Base-by-base conservation (phyloP, 1,140 invertebrate species). In the Gonatopus flavifemur region DNA sequence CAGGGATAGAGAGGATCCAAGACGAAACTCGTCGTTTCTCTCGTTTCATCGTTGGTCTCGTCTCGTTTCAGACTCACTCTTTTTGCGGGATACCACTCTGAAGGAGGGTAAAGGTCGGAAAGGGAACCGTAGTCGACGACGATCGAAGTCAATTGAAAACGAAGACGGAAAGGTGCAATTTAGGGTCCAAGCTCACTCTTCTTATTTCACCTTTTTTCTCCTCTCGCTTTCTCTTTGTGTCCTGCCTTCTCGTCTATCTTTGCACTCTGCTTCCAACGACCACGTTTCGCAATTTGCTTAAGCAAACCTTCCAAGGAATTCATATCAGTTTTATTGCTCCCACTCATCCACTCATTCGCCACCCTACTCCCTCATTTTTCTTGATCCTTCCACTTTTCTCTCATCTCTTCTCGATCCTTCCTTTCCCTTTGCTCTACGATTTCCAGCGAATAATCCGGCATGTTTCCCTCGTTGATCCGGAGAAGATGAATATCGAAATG, bases 281-380 rank as follows among this genome's bases (percentile, higher is more conserved):
- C 54, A 31, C 61, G 30, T 62, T 62, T 64, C 59, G 64, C 62
- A 67, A 66, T 67, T 67, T 67, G 62, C 66, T 59, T 67, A 64
- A 66, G 66, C 64, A 67, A 67, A 67, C 66, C 62, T 59, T 61
- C 48, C 64, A 46, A 49, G 66, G 66, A 64, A 66, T 67, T 67
- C 66, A 67, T 67, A 67, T 64, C 57, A 61, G 57, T 46, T 57
- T 20, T 33, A 19, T 20, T 36, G 12, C 31, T 18, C n/a, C 30
- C 16, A 21, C 25, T n/a, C 41, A n/a, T 32, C 24, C 1, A 12
- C 25, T n/a, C 41, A n/a, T 32, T 20, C 1, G 9, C 19, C 10
- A 36, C 6, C 4, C 6, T 18, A 4, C 16, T 19, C 8, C 4
- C 7, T n/a, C n/a, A n/a, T n/a, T n/a, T n/a, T n/a, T n/a, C n/a